These are phyloP conservation scores for Hoplostethus atlanticus DNA, from an alignment of 2,797 vertebrate species.

Conservation along the genomic window DNA sequence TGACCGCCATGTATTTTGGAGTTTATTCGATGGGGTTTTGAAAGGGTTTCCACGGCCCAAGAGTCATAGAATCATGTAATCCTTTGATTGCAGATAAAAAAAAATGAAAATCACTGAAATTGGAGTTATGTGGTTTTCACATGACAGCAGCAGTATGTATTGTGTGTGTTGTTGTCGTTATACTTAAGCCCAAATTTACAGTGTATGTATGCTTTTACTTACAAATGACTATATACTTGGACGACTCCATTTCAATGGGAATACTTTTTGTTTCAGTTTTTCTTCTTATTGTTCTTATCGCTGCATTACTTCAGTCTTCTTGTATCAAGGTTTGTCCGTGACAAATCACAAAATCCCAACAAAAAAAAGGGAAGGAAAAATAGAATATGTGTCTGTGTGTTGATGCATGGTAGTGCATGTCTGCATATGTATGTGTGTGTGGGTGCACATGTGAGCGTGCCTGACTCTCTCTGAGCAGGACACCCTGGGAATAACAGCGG, in stretches of 20 bases:
- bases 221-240: neutral
- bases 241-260: neutral
- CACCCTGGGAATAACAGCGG: slow-evolving; percentile 69
- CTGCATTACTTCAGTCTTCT: slow-evolving; percentile 11
- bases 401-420: neutral
- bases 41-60: too few relatives aligned
- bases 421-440: neutral
- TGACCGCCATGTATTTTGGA: too few relatives aligned
- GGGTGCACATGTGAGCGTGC: slow-evolving; percentile 41
- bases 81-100: too few relatives aligned
- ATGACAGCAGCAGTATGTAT: too few relatives aligned
- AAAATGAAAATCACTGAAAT: too few relatives aligned
- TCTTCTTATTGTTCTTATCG: neutral
- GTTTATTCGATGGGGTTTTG: too few relatives aligned
- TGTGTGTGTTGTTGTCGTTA: too few relatives aligned
- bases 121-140: too few relatives aligned
- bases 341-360: neutral
- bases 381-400: neutral
- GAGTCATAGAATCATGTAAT: too few relatives aligned
- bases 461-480: slow-evolving; percentile 33
- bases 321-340: neutral
- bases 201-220: neutral
- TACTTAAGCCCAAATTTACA: too few relatives aligned
- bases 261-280: neutral
- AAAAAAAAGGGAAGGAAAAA: neutral